phyloP scores from a whole-genome alignment of 1,140 invertebrate species.

The Augochlora pura region DNA sequence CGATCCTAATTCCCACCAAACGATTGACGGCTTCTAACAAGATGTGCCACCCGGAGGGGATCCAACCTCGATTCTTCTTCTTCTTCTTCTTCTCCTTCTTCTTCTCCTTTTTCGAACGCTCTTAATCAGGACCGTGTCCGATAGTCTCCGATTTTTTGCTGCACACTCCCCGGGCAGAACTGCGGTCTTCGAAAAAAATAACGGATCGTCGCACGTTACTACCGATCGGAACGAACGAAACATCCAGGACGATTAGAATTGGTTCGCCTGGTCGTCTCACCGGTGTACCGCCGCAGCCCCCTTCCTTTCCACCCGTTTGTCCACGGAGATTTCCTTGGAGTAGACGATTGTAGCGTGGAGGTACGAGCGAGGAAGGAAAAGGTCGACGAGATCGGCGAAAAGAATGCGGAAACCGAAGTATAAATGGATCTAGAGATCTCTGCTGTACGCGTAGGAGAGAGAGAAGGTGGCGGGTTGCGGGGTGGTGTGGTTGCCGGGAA shows the following conservation, averaged over 20 bases:
- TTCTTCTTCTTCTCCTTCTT: no score
- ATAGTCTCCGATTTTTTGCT: no score
- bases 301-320: neutral
- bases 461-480: neutral
- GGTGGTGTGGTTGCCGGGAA: no score
- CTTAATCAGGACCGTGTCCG: no score
- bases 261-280: neutral
- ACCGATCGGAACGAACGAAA: neutral
- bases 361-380: neutral
- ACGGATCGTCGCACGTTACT: no score
- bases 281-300: slow-evolving; percentile 1
- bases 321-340: neutral
- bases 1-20: no score
- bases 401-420: neutral
- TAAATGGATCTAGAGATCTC: neutral
- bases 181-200: no score
- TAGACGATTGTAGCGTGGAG: neutral
- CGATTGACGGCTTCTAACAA: no score
- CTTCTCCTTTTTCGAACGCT: no score
- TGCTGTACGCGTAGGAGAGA: neutral
- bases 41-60: no score
- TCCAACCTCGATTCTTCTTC: no score
- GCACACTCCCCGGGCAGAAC: no score
- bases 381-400: neutral
- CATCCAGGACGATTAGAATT: neutral